These are phyloP conservation scores for Hypercompe scribonia DNA, from an alignment of 2,888 invertebrate genomes.

Conservation along the genomic window DNA sequence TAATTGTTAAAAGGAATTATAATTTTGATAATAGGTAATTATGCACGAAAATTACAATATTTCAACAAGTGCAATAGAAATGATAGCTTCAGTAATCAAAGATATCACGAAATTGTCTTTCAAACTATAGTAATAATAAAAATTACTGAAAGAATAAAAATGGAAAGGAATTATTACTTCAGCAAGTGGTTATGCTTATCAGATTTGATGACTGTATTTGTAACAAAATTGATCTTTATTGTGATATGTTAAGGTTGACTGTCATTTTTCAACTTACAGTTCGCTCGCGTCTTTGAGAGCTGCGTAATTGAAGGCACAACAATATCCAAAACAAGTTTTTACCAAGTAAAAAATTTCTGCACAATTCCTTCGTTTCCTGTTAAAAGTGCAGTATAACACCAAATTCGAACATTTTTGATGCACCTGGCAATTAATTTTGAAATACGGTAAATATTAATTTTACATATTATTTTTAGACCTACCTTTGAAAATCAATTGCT, in stretches of 20 bases:
- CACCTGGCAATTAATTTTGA: constrained; percentile 63
- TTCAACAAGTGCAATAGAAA: not conserved
- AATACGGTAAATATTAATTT: too few relatives aligned
- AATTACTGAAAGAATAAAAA: not conserved
- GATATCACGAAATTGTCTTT: not conserved
- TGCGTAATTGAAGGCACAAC: constrained; percentile 86
- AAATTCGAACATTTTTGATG: constrained; percentile 82
- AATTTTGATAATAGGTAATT: not conserved
- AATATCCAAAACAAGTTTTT: constrained; percentile 83
- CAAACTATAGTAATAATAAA: not conserved
- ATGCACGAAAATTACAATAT: not conserved
- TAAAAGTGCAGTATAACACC: constrained; percentile 79
- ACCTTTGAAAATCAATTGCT: not conserved
- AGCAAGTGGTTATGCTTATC: not conserved
- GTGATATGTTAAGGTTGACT: not conserved
- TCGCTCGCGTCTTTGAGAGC: constrained; percentile 78
- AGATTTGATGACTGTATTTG: not conserved
- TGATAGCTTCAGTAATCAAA: not conserved
- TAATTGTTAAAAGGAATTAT: too few relatives aligned
- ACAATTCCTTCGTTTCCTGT: constrained; percentile 76
- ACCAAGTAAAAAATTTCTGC: constrained; percentile 75
- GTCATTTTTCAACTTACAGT: constrained; percentile 57
- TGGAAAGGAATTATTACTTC: not conserved
- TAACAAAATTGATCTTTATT: too few relatives aligned
- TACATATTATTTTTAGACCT: too few relatives aligned